A percentile compares a stretch with the other conserved stretches of the same genome.
These are phyloP conservation scores for Nyctereutes procyonoides DNA, from an alignment of 2,113 vertebrate genomes.

Conservation along the genomic window DNA sequence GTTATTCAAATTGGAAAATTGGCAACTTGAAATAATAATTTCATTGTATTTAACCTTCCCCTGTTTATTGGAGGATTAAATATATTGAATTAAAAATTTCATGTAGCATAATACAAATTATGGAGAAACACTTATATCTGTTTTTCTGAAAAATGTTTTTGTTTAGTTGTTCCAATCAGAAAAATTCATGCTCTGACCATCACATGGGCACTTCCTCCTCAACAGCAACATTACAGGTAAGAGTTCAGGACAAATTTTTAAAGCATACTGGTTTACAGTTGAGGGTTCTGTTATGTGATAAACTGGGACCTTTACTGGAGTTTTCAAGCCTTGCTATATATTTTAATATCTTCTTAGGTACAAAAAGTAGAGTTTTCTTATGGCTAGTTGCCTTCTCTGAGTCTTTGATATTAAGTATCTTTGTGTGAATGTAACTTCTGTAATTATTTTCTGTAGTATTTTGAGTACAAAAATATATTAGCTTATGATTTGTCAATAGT, in stretches of 20 bases:
- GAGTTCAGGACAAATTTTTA: conserved; percentile 17
- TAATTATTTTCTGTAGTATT: conserved; percentile 45
- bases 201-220: conserved; percentile 96
- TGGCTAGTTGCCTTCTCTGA: conserved; percentile 13
- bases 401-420: conserved; percentile 52
- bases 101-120: conserved; percentile 42
- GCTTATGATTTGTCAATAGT: background rate
- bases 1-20: conserved; percentile 68
- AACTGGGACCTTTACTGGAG: background rate
- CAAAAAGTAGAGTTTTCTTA: conserved; percentile 38
- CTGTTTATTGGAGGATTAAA: conserved; percentile 48
- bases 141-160: conserved; percentile 78
- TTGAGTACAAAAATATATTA: conserved; percentile 50
- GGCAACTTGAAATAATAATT: conserved; percentile 67
- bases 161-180: conserved; percentile 95
- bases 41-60: conserved; percentile 53
- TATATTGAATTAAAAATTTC: conserved; percentile 49
- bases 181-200: conserved; percentile 96
- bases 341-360: conserved; percentile 23
- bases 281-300: background rate
- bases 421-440: conserved; percentile 23
- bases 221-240: conserved; percentile 95
- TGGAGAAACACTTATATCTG: conserved; percentile 58
- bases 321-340: conserved; percentile 29
- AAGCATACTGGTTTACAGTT: conserved; percentile 32